These are phyloP conservation scores for Kryphioiulus occultus DNA, from an alignment of 2,888 invertebrate species.

Conservation along the genomic window DNA sequence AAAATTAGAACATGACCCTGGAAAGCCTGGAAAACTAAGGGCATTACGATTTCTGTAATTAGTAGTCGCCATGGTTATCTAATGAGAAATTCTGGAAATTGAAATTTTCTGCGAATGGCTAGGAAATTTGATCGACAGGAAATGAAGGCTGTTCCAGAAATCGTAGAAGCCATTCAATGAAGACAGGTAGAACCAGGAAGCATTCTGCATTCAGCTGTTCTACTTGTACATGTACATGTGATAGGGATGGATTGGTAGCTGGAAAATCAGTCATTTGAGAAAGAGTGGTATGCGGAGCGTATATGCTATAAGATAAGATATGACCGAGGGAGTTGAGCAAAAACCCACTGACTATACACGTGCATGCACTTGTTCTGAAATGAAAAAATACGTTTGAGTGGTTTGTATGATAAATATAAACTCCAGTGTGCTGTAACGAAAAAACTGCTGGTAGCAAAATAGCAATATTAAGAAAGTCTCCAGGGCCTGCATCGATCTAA, in stretches of 20 bases:
- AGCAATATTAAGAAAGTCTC: not conserved
- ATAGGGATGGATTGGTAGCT: not conserved
- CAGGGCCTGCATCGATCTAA: not conserved
- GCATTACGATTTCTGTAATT: no score
- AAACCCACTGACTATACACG: not conserved
- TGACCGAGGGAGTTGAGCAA: not conserved
- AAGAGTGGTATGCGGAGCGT: not conserved
- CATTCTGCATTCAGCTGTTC: not conserved
- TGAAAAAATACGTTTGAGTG: not conserved
- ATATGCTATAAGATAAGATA: not conserved
- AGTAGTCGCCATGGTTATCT: no score
- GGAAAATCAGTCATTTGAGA: not conserved
- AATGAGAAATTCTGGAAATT: no score
- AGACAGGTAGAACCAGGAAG: not conserved
- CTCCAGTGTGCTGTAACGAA: not conserved
- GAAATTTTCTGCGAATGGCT: no score
- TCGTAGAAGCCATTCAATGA: not conserved
- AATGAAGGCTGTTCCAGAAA: not conserved
- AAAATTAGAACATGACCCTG: not conserved
- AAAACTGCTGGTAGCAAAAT: not conserved
- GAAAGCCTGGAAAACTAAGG: not conserved
- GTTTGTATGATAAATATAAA: not conserved
- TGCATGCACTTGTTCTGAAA: not conserved
- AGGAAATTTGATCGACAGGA: not conserved
- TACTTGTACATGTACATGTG: not conserved